Base-by-base conservation (phyloP, 2,797 vertebrate genomes). In the Acanthopagrus latus region DNA sequence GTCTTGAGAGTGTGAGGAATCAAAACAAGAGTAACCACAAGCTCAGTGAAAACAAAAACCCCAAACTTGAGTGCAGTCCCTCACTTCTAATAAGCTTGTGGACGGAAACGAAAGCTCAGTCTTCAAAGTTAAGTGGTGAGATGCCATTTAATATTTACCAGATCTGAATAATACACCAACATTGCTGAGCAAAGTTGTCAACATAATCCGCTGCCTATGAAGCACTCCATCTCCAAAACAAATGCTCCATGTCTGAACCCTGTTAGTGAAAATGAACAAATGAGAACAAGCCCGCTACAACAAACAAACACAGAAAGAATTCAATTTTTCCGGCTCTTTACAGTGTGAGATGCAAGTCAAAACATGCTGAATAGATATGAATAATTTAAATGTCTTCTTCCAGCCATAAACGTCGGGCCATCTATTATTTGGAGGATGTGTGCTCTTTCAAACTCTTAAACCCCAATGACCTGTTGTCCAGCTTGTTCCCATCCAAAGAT, bases 61-160 rank as follows among this genome's bases (percentile, higher is more conserved):
- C 47, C 18, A 48, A 48, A 20, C 47, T 48, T 48, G 20, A 60
- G 33, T 65, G 20, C 29, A 13, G 64, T 75, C 38, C 41, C n/a
- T 68, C 46, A 41, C 56, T 56, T 2, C 57, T 81, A 74, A 82
- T 60, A 55, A 58, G 64, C 47, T 33, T 63, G 44, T 65, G 63
- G 63, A 77, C 17, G 76, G 51, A 81, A 68, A 74, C 58, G 27
- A 2, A 66, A 33, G 38, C 55, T 80, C 25, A 3, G 21, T 44
- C 59, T 74, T 71, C 54, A 71, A 51, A 76, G 57, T 71, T 72
- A 75, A 83, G 68, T 50, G 71, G 81, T 64, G 57, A 71, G 55
- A 66, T 47, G 14, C 71, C 59, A 76, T 90, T 85, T 86, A 89
- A 86, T 88, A 87, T 93, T 90, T 75, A 92, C 73, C 47, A 76